Evolutionary conservation across 1,140 invertebrate genomes (phyloP).

Genomic region (Drosophila pruinosa): DNA sequence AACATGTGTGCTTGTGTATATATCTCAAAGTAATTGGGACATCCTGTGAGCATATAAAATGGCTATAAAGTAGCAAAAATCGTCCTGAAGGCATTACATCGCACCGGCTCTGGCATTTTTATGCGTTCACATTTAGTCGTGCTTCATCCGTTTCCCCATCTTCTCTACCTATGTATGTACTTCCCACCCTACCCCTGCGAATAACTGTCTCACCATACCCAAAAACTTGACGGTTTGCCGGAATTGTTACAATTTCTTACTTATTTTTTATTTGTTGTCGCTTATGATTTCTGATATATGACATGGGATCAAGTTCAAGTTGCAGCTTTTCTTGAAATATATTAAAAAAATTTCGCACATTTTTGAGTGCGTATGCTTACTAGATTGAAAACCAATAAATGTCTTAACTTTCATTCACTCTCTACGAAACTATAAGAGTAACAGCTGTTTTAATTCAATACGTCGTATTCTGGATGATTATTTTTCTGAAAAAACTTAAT

Average conservation of each 20-base stretch:
- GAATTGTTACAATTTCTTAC: constrained; percentile 81
- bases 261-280: constrained; percentile 77
- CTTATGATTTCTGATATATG: constrained; percentile 81
- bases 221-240: constrained; percentile 36
- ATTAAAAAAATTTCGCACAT: constrained; percentile 62
- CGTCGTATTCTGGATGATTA: too few relatives aligned
- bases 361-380: constrained; percentile 4
- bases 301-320: constrained; percentile 56
- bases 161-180: background rate
- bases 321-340: constrained; percentile 59
- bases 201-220: background rate
- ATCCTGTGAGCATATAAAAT: constrained; percentile 81
- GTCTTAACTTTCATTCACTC: constrained; percentile 40
- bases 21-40: constrained; percentile 78
- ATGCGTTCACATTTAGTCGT: constrained; percentile 77
- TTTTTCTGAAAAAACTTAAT: too few relatives aligned
- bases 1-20: background rate
- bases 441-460: background rate
- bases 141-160: constrained; percentile 57
- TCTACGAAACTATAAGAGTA: background rate
- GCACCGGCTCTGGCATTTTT: constrained; percentile 73
- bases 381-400: constrained; percentile 60
- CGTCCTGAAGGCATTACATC: constrained; percentile 64
- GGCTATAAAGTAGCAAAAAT: constrained; percentile 76
- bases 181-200: background rate